Base-by-base conservation (phyloP, 2,797 vertebrate genomes). In the Enteromius radiatus region DNA sequence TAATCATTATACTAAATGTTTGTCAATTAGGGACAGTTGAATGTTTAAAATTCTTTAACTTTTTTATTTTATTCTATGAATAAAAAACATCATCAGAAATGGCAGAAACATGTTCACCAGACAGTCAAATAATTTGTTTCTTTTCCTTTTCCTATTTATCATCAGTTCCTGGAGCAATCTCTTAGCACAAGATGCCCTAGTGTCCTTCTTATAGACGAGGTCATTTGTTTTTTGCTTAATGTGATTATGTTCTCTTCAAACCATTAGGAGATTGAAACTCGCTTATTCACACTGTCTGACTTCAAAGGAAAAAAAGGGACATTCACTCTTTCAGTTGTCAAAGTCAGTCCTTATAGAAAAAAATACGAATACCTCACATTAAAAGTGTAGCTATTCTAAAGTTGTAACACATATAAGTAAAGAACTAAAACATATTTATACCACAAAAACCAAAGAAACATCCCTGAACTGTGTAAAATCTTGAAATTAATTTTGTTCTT, bases 201-300 rank as follows among this genome's bases (percentile, higher is more conserved):
- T 81, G 85, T 88, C 87, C 87, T 89, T 86, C 89, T 91, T 91
- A 89, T 91, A 91, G 91, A 92, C 90, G 89, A 92, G 93, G 92
- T 93, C 91, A 94, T 85, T 79, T 84, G 88, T 89, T 93, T 90
- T 91, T 90, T 80, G 38, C 91, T 93, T 90, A 90, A 94, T 94
- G 88, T 91, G 92, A 95, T 95, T 95, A 94, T 90, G 89, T 91
- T 88, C 67, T 61, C 89, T 88, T 88, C 90, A 89, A 90, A 88
- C 93, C 93, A 93, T 90, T 94, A 93, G 92, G 90, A 91, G 91
- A 94, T 92, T 93, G 91, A 91, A 93, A 89, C 88, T 70, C 61
- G 68, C 73, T 84, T 83, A 82, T 86, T 84, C 88, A 89, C 87
- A 90, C 88, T 88, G 88, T 82, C 89, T 92, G 88, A 91, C 71